Evolutionary conservation across 2,888 invertebrate genomes (phyloP), one percentile per base, ranked within the genome.

Genomic region (Stenoptilia bipunctidactyla): DNA sequence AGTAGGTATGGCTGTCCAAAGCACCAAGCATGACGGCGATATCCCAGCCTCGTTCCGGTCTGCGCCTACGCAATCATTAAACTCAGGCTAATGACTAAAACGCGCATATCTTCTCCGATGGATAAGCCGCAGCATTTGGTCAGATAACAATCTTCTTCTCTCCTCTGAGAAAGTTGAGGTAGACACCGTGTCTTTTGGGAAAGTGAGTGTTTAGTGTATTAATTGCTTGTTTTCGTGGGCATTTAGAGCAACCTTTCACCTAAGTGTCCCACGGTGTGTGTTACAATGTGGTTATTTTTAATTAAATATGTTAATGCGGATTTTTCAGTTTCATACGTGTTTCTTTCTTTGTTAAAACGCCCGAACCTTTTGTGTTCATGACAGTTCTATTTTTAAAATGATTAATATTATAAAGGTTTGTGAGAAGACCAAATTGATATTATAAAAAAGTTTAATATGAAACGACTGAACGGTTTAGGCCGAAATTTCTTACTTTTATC

Each of bases 1-100:
- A n/a, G n/a, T n/a, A n/a, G n/a, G n/a, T n/a, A n/a, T n/a, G n/a
- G n/a, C n/a, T n/a, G n/a, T n/a, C n/a, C n/a, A n/a, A n/a, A n/a
- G 20, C 20, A 3, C n/a, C 4, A 4, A 30, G n/a, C 30, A 30
- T 30, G 30, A 30, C 30, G 30, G 20, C 20, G 8, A 20, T 20
- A 30, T 9, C 10, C 30, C n/a, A 30, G 30, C 5, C 9, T 25
- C 64, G 71, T 72, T 73, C 65, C 70, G 69, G 64, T 64, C 58
- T 51, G 50, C 61, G 70, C 54, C 46, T 49, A 56, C 55, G 50
- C 57, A 58, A 61, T 66, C 69, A 73, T 72, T 71, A 60, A 62
- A 58, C 51, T 56, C 53, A 50, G 48, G 56, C 67, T 74, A 70
- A 74, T 71, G 70, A 67, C 64, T 64, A 58, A 64, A 66, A 67